Conservation (phyloP, 2,888 invertebrate species). For the Lepidochrysops patricia region DNA sequence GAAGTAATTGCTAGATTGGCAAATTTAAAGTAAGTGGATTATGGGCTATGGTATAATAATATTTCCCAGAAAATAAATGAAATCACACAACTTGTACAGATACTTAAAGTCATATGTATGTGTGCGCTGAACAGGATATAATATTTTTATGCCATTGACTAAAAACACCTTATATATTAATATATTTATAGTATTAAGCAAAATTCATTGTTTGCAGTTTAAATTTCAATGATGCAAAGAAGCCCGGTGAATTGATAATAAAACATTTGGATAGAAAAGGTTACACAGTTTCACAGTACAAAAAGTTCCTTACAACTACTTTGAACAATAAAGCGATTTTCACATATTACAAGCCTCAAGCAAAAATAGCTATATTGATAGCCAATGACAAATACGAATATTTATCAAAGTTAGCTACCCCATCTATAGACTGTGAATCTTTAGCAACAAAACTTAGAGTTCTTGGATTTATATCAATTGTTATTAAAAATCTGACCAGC, state of each 20-base stretch:
- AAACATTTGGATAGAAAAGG: conserved; percentile 50
- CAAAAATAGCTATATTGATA: conserved; percentile 61
- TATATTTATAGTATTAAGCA: neutral
- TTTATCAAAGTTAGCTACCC: conserved; percentile 55
- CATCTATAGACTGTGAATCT: conserved; percentile 55
- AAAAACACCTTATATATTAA: no score
- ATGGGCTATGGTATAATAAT: no score
- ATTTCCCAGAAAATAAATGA: no score
- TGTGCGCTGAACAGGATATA: no score
- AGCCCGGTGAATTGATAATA: conserved; percentile 52
- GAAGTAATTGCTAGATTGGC: conserved; percentile 51
- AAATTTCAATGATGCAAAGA: conserved; percentile 32
- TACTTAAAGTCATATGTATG: no score
- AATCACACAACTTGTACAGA: no score
- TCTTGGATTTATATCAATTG: conserved; percentile 52
- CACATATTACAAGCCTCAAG: conserved; percentile 47
- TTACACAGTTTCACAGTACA: conserved; percentile 38
- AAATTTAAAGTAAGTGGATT: conserved; percentile 41
- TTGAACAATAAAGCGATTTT: conserved; percentile 35
- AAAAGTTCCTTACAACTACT: conserved; percentile 34
- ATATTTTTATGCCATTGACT: no score
- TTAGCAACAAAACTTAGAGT: conserved; percentile 44
- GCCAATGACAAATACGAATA: conserved; percentile 57
- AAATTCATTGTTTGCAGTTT: conserved; percentile 33
- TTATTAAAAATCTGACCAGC: conserved; percentile 45